Percentiles rank a stretch among this genome's conserved stretches.
Conservation (phyloP, 2,113 vertebrate genomes). For the Rostratula benghalensis region DNA sequence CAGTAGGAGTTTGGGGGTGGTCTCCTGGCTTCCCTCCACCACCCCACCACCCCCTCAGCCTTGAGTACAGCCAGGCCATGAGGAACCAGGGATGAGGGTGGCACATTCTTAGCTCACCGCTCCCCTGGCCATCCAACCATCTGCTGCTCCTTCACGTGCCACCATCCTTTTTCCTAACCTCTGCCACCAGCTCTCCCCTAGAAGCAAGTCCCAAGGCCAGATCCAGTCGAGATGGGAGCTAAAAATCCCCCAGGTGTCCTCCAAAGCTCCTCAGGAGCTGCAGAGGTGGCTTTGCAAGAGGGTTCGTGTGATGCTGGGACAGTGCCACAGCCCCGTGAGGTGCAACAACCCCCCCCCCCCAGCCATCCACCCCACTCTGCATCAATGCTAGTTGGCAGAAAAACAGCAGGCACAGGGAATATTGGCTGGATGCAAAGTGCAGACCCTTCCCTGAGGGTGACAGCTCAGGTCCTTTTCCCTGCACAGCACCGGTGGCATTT, state of each 20-base stretch:
- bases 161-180: background rate
- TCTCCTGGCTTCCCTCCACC: fast-evolving
- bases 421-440: background rate
- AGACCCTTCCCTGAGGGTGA: background rate
- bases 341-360: background rate
- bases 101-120: background rate
- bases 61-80: background rate
- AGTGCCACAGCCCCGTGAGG: background rate
- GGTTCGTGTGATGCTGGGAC: background rate
- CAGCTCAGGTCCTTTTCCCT: background rate
- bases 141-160: background rate
- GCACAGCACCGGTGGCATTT: background rate
- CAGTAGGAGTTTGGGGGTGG: fast-evolving
- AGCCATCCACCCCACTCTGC: background rate
- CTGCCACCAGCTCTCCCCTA: no score
- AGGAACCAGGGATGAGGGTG: background rate
- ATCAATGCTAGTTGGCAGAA: fast-evolving
- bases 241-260: background rate
- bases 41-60: background rate
- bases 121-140: background rate
- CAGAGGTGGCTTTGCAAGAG: background rate
- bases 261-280: background rate
- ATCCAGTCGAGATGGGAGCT: background rate
- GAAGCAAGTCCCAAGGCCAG: fast-evolving
- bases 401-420: fast-evolving